Evolutionary conservation across 2,888 invertebrate species (phyloP).

Genomic region (Muschampia staudingeri): DNA sequence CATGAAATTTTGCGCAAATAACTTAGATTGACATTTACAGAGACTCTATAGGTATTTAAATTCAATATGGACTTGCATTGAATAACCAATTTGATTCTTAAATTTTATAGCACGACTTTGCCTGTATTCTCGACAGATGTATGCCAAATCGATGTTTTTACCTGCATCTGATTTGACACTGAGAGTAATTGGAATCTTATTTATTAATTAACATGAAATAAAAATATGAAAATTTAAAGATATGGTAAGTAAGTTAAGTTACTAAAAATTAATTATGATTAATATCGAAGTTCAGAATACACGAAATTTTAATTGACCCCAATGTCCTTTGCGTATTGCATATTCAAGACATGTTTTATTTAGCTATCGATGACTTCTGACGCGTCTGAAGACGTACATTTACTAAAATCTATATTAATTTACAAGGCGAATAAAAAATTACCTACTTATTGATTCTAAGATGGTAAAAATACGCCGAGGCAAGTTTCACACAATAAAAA

Average conservation of each 20-base stretch:
- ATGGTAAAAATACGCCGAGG: too few species aligned
- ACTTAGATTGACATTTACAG: constrained; percentile 86
- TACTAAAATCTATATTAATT: too few species aligned
- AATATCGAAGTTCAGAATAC: neutral
- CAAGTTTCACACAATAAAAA: too few species aligned
- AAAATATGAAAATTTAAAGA: constrained; percentile 22
- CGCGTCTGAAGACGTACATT: neutral
- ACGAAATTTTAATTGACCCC: constrained; percentile 4
- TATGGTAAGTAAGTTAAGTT: neutral
- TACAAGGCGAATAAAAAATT: too few species aligned
- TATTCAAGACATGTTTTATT: neutral
- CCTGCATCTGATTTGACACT: constrained; percentile 1
- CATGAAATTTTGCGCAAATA: constrained; percentile 87
- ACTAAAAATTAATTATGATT: constrained; percentile 32
- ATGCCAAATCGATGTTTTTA: constrained; percentile 41
- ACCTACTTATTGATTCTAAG: neutral
- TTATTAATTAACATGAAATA: constrained; percentile 37
- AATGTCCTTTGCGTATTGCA: neutral
- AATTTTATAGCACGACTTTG: constrained; percentile 39
- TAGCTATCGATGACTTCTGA: neutral
- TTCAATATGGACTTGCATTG: constrained; percentile 56
- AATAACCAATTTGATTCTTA: constrained; percentile 54
- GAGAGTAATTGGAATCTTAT: constrained; percentile 29
- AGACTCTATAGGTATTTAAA: constrained; percentile 66
- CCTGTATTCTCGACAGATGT: constrained; percentile 22